Evolutionary conservation across 2,113 vertebrate species (phyloP), one percentile per base, ranked within the genome.

Genomic region (Pithys albifrons): DNA sequence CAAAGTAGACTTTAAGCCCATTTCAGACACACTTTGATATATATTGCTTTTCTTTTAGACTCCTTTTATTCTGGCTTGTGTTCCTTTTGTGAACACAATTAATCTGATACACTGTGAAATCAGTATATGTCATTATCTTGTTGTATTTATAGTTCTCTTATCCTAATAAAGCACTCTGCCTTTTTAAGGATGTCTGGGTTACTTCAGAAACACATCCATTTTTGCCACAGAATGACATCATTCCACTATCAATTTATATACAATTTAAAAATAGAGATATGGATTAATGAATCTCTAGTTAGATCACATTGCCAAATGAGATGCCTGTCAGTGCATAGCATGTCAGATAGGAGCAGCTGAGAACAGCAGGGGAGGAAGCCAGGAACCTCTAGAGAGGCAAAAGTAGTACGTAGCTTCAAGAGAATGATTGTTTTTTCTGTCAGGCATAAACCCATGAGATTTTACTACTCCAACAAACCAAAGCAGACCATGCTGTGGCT

Each of bases 51-150:
- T 90, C 52, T 90, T 73, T 94, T 89, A 43, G 35, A 84, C 12
- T 83, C 7, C 35, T 79, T 80, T 88, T 88, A 59, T 83, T 90
- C 88, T 94, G 90, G 85, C 55, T 91, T 78, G 20, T 69, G 25
- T 86, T 88, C 57, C 24, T 71, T 85, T 76, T 39, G 19, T 33
- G 58, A 86, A 69, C 5, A 46, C 43, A 81, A 90, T 94, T 94
- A 94, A 78, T 90, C 49, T 64, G 24, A 71, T 90, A 70, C n/a
- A 48, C 33, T 65, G 16, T 57, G 39, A 88, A 74, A 79, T 59
- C 55, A 85, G 82, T 76, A 33, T 74, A 80, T 71, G 54, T 93
- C 24, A 85, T 87, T 58, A 66, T 80, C 39, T 83, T 90, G 22
- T 67, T 85, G 41, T 76, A 88, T 91, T 87, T 84, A 71, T 83